A percentile compares a stretch with the other conserved stretches of the same genome.
Evolutionary conservation across 2,113 vertebrate species (phyloP).

Genomic region (Amphiprion ocellaris): DNA sequence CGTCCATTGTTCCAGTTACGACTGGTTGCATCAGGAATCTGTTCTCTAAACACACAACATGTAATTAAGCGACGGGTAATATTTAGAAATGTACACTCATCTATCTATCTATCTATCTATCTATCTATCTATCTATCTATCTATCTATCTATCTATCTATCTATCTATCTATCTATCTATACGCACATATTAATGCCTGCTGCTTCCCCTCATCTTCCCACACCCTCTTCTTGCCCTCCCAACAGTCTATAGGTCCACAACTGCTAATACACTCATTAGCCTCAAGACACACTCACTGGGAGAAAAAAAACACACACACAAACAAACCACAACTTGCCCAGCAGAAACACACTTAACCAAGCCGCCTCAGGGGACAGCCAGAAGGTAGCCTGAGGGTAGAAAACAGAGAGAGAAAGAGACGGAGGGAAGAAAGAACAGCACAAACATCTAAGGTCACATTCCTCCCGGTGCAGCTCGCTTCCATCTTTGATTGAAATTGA

Average conservation of each 20-base stretch:
- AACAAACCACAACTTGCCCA: slow-evolving; percentile 72
- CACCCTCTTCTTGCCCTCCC: slow-evolving; percentile 1
- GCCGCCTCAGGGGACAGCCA: slow-evolving; percentile 74
- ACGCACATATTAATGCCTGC: slow-evolving; percentile 25
- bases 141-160: slow-evolving; percentile 27
- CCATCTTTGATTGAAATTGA: slow-evolving; percentile 63
- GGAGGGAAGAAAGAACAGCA: slow-evolving; percentile 59
- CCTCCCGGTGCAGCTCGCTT: slow-evolving; percentile 41
- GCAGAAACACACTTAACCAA: slow-evolving; percentile 73
- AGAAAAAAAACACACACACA: slow-evolving; percentile 23
- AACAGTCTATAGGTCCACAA: slow-evolving; percentile 48
- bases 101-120: slow-evolving; percentile 27
- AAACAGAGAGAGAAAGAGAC: slow-evolving; percentile 61
- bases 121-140: slow-evolving; percentile 33
- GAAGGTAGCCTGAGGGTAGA: slow-evolving; percentile 67
- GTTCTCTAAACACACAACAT: slow-evolving; percentile 54
- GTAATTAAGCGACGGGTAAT: slow-evolving; percentile 42
- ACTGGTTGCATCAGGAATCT: slow-evolving; percentile 72
- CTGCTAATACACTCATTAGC: slow-evolving; percentile 65
- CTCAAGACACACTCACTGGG: slow-evolving; percentile 33
- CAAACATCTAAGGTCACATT: slow-evolving; percentile 74
- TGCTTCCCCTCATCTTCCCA: slow-evolving; percentile 21
- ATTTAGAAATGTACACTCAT: slow-evolving; percentile 25
- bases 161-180: slow-evolving; percentile 32
- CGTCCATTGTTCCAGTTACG: slow-evolving; percentile 58